Evolutionary conservation across 2,888 invertebrate species (phyloP), one percentile per base, ranked within the genome.

Genomic region (Acrobasis consociella): DNA sequence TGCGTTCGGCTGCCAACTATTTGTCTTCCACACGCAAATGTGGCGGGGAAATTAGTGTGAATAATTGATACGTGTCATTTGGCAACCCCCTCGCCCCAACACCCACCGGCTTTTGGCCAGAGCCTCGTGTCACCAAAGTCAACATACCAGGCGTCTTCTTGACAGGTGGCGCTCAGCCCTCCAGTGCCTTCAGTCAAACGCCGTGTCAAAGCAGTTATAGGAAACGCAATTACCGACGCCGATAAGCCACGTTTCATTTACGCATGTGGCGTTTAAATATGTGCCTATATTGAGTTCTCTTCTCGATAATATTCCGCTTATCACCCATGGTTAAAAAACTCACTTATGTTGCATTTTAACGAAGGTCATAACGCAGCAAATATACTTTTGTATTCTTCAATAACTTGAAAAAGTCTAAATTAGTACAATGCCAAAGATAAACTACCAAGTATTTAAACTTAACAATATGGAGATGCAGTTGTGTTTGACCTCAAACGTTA

Each of bases 11-110:
- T 78, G 78, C 73, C 74, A 80, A 79, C 87, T 90, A 89, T 90
- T 90, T 90, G 89, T 89, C 89, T 90, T 90, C 83, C 78, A 91
- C 91, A 91, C 91, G 91, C 91, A 91, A 91, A 91, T 91, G 92
- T 86, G 82, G 80, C 76, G 81, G 87, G 87, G 85, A 86, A 81
- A 87, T 87, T 89, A 83, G 84, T 87, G 82, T 92, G 89, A 92
- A 92, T 91, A 91, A 91, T 92, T 91, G 89, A 92, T 92, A 86
- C 81, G 80, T 90, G 91, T 92, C 91, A 89, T 92, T 92, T 91
- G 91, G 91, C 91, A 90, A 91, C 90, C 86, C 83, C 88, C 87
- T 78, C 77, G 77, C 67, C 61, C 65, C 65, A 68, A 60, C 64
- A 60, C 75, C 78, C 68, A 71, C 72, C 66, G 66, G 69, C 69